A percentile compares a stretch with the other conserved stretches of the same genome.
phyloP scores from a whole-genome alignment of 2,797 vertebrate genomes.

The Nannoperca obscura region DNA sequence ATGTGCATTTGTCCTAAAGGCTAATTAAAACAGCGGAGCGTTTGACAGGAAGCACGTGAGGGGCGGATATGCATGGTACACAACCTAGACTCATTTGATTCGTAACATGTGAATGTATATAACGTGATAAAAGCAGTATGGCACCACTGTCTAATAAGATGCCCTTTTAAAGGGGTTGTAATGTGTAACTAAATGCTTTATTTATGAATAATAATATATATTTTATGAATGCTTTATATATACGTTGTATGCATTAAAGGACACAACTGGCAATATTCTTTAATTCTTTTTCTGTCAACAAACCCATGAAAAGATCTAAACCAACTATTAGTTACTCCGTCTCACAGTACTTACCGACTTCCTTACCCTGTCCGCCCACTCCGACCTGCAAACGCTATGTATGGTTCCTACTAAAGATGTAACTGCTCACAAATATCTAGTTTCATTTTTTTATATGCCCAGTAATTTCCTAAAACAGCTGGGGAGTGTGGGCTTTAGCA shows the following conservation, averaged over 20 bases:
- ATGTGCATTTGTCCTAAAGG: background rate
- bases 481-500: background rate
- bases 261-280: too few relatives aligned
- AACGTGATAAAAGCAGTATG: too few relatives aligned
- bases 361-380: background rate
- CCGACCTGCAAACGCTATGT: background rate
- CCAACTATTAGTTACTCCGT: too few relatives aligned
- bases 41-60: slow-evolving; percentile 11
- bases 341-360: too few relatives aligned
- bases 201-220: too few relatives aligned
- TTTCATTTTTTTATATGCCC: background rate
- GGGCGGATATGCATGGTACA: background rate
- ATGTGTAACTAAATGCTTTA: too few relatives aligned
- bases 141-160: too few relatives aligned
- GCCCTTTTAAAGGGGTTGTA: too few relatives aligned
- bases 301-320: too few relatives aligned
- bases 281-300: too few relatives aligned
- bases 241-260: too few relatives aligned
- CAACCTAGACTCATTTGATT: background rate
- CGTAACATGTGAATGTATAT: slow-evolving; percentile 44
- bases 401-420: background rate
- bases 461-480: background rate
- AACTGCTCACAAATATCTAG: background rate
- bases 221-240: too few relatives aligned
- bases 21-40: background rate